Base-by-base conservation (phyloP, 1,140 invertebrate species). In the Listronotus bonariensis region DNA sequence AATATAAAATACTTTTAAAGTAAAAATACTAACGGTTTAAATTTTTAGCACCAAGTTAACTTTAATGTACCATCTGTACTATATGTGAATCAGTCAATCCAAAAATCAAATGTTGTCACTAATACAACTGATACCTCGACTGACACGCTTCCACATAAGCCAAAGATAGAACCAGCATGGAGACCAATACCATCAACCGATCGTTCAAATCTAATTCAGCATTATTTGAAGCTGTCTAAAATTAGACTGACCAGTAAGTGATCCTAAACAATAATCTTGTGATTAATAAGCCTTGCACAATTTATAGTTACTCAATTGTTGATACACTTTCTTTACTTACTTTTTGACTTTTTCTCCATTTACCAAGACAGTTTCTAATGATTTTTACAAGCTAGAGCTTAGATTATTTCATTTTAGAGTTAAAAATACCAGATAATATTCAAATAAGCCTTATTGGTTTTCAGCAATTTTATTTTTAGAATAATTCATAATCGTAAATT, bases 211-310 rank as follows among this genome's bases (percentile, higher is more conserved):
- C 70, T 90, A 62, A 81, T 85, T 11, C 84, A 86, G 56, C 86
- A 93, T 75, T 95, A 93, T 77, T 82, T 95, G 71, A 92, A 89
- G 82, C 81, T 96, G 10, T 93, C 93, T 0, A 97, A 97, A 79
- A 90, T 92, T 76, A 82, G 93, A 69, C 80, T 97, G 43, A 96
- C 93, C 71, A 89, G 93, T 94, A 85, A 85, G 85, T 74, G 26
- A n/a, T n/a, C n/a, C 3, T 15, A 12, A 5, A 36, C 32, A 51
- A 48, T 20, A 38, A 41, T 42, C n/a, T 34, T 49, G 15, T 43
- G 14, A 49, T 49, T 26, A 26, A 26, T 26, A 26, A 5, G 20
- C 20, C 5, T 26, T 26, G 20, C 5, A 5, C 20, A 26, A 3
- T 26, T 26, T 26, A 26, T 26, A 26, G 20, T 26, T 3, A 26